Conservation (phyloP, 1,140 invertebrate species). For the Trichonephila inaurata region DNA sequence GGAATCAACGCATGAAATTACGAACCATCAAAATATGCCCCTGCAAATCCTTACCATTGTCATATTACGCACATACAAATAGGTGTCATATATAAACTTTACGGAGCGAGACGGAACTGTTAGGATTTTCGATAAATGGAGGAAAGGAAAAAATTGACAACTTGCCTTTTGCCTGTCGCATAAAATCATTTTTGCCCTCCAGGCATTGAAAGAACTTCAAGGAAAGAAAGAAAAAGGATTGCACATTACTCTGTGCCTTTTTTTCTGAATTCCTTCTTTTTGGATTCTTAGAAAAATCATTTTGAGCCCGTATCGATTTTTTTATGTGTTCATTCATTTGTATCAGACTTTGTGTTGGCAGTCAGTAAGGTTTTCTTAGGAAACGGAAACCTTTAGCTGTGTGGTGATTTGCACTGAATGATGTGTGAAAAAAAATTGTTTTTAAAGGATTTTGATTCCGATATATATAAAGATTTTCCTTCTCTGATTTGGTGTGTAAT, state of each 20-base stretch:
- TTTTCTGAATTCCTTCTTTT: background rate
- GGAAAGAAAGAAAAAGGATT: background rate
- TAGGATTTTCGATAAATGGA: conserved; percentile 48
- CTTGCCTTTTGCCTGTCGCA: conserved; percentile 60
- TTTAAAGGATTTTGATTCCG: too few relatives aligned
- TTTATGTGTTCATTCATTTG: conserved; percentile 32
- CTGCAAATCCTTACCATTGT: conserved; percentile 18
- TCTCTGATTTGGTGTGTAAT: too few relatives aligned
- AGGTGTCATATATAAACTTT: conserved; percentile 48
- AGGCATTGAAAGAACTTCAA: background rate
- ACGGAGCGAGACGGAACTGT: conserved; percentile 31
- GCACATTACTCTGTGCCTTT: background rate
- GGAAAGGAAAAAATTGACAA: conserved; percentile 26
- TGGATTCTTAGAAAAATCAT: conserved; percentile 16
- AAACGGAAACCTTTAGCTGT: background rate
- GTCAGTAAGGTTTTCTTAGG: background rate
- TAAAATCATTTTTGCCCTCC: conserved; percentile 52
- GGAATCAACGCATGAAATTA: conserved; percentile 1
- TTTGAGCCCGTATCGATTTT: conserved; percentile 11
- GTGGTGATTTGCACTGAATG: background rate
- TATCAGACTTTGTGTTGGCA: background rate
- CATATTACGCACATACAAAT: conserved; percentile 43
- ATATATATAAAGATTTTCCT: too few relatives aligned
- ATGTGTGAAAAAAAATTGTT: background rate
- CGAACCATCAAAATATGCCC: conserved; percentile 36